phyloP scores from a whole-genome alignment of 2,888 invertebrate species.

The Rhyacophila evoluta region DNA sequence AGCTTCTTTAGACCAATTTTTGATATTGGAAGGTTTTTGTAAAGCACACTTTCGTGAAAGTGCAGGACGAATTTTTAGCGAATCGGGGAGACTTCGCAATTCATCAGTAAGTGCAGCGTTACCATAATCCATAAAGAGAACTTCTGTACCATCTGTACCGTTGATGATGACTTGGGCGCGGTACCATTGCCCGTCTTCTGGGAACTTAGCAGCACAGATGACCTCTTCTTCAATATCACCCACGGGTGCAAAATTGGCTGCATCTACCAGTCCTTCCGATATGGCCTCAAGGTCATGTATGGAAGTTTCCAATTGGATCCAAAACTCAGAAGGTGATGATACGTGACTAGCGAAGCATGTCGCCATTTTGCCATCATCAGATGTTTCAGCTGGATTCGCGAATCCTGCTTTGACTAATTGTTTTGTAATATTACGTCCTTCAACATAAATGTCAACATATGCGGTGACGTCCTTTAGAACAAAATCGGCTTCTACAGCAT shows the following conservation, averaged over 20 bases:
- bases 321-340: constrained; percentile 81
- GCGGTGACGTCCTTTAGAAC: constrained; percentile 73
- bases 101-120: constrained; percentile 72
- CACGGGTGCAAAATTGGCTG: constrained; percentile 69
- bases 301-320: constrained; percentile 80
- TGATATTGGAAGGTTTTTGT: constrained; percentile 70
- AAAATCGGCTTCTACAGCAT: constrained; percentile 67
- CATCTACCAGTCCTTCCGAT: constrained; percentile 70
- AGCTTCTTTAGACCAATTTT: constrained; percentile 76
- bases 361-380: constrained; percentile 67
- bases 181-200: constrained; percentile 77
- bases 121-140: constrained; percentile 78
- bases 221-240: constrained; percentile 67
- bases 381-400: constrained; percentile 69
- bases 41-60: constrained; percentile 74
- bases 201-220: constrained; percentile 75
- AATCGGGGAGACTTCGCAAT: constrained; percentile 72
- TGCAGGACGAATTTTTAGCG: constrained; percentile 71
- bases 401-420: constrained; percentile 71
- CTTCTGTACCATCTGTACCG: constrained; percentile 71
- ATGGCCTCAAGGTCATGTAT: constrained; percentile 71
- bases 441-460: constrained; percentile 75
- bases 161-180: constrained; percentile 74
- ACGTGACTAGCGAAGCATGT: constrained; percentile 81
- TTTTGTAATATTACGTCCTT: constrained; percentile 73